Conservation (phyloP, 2,888 invertebrate species). For the Psylliodes chrysocephalus region DNA sequence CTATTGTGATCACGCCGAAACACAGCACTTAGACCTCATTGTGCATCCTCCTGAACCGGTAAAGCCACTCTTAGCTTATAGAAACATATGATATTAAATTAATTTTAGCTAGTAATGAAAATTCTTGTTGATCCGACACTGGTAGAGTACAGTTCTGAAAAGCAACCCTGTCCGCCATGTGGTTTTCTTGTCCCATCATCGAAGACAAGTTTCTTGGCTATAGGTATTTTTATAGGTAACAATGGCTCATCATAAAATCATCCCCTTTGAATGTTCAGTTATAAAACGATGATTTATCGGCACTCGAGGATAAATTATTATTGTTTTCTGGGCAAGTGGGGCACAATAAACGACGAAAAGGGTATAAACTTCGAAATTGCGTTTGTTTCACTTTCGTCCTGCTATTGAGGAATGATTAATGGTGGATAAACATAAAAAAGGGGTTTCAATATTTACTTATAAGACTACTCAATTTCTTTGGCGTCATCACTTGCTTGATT, state of each 20-base stretch:
- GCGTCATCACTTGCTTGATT: too few relatives aligned
- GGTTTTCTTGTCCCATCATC: conserved; percentile 54
- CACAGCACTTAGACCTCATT: too few relatives aligned
- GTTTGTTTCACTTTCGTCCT: conserved; percentile 29
- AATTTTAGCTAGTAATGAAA: not conserved
- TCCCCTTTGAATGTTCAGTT: conserved; percentile 52
- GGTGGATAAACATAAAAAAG: conserved; percentile 4
- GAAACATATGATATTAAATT: too few relatives aligned
- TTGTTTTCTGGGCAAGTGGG: conserved; percentile 42
- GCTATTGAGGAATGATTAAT: conserved; percentile 33
- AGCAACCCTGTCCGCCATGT: conserved; percentile 43
- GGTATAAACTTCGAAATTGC: conserved; percentile 36
- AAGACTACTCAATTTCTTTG: too few relatives aligned
- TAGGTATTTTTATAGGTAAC: conserved; percentile 63
- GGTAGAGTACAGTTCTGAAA: conserved; percentile 33
- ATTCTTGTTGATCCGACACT: conserved; percentile 11
- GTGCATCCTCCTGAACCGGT: too few relatives aligned
- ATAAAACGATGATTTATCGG: conserved; percentile 59
- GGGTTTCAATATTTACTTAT: conserved; percentile 4
- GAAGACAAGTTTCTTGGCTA: conserved; percentile 56
- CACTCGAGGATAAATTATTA: conserved; percentile 49
- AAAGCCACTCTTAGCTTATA: too few relatives aligned
- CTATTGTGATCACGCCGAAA: too few relatives aligned
- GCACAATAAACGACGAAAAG: conserved; percentile 37
- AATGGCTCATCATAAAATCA: conserved; percentile 59